These are phyloP conservation scores for Novumbra hubbsi DNA, from an alignment of 2,797 vertebrate genomes.

Conservation along the genomic window DNA sequence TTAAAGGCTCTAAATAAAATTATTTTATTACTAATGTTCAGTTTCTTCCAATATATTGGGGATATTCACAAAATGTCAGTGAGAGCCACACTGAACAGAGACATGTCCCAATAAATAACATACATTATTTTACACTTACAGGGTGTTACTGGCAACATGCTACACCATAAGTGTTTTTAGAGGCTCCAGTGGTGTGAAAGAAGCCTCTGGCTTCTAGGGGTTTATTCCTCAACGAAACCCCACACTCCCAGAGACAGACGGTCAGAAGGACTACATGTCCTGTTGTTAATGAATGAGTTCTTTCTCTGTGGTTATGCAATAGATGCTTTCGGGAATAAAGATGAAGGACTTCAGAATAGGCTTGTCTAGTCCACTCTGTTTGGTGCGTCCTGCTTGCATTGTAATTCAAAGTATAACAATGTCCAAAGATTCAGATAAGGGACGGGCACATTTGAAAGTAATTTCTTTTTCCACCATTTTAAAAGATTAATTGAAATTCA, in stretches of 20 bases:
- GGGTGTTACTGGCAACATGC: slow-evolving; percentile 20
- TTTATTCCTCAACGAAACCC: not conserved
- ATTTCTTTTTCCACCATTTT: slow-evolving; percentile 25
- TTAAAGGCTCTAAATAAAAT: not conserved
- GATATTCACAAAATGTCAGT: not conserved
- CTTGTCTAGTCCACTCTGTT: slow-evolving; percentile 7
- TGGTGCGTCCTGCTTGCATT: slow-evolving; percentile 30
- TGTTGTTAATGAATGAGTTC: slow-evolving; percentile 44
- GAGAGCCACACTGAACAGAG: not conserved
- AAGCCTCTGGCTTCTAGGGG: not conserved
- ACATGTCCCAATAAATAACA: not conserved
- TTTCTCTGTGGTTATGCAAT: slow-evolving; percentile 47
- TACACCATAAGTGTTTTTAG: slow-evolving; percentile 24
- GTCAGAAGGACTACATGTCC: slow-evolving; percentile 36
- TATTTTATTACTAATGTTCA: not conserved
- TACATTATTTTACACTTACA: not conserved
- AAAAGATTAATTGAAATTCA: slow-evolving; percentile 34
- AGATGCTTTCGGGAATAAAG: slow-evolving; percentile 35
- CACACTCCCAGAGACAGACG: slow-evolving; percentile 24
- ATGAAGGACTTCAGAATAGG: slow-evolving; percentile 3
- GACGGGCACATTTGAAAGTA: slow-evolving; percentile 47
- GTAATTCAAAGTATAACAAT: slow-evolving; percentile 22
- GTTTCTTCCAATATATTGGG: not conserved
- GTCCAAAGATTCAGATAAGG: slow-evolving; percentile 25
- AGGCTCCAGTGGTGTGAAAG: not conserved